Percentiles rank a stretch among this genome's conserved stretches.
These are phyloP conservation scores for Gymnogyps californianus DNA, from an alignment of 2,113 vertebrate genomes.

Conservation along the genomic window DNA sequence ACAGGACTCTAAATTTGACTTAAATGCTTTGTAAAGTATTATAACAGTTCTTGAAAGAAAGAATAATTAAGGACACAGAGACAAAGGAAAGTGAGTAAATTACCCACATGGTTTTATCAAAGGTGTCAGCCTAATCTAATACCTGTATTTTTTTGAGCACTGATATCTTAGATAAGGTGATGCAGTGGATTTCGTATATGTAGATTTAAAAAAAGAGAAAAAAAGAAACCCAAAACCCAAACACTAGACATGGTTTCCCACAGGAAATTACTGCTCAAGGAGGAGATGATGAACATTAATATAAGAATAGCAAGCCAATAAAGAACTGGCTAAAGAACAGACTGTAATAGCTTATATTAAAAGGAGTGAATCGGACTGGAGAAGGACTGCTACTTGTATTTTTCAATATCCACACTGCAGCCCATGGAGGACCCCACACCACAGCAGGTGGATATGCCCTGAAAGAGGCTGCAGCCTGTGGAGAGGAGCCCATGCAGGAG, in stretches of 20 bases:
- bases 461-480: background rate
- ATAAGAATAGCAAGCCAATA: background rate
- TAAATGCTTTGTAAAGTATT: background rate
- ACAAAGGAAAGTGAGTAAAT: background rate
- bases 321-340: background rate
- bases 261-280: background rate
- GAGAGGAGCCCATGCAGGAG: background rate
- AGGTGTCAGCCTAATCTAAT: background rate
- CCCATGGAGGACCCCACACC: background rate
- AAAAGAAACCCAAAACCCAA: accelerated
- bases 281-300: background rate
- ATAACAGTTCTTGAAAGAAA: background rate
- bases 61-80: background rate
- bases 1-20: background rate
- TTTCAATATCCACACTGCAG: background rate
- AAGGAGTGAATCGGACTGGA: background rate
- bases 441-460: background rate
- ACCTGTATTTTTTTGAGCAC: background rate
- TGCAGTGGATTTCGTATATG: background rate
- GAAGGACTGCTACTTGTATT: background rate
- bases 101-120: background rate
- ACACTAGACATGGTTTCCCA: background rate
- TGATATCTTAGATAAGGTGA: background rate
- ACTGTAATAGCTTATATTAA: background rate
- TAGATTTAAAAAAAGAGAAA: background rate